Evolutionary conservation across 1,140 invertebrate species (phyloP).

Genomic region (Steinernema feltiae): DNA sequence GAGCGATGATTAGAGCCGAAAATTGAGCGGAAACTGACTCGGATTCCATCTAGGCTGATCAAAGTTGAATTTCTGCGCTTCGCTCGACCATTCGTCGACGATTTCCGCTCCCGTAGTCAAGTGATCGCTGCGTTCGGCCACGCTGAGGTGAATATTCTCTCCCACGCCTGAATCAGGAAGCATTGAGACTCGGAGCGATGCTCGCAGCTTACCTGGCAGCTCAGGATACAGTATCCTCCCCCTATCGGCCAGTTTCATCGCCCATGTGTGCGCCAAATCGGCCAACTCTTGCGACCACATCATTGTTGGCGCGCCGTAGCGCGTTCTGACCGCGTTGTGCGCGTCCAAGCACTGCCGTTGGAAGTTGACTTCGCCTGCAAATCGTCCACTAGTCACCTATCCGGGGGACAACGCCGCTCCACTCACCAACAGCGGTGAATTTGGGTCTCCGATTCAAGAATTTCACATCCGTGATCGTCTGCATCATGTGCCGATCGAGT

Average conservation of each 20-base stretch:
- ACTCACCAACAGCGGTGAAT: slow-evolving; percentile 55
- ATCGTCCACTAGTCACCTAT: too few relatives aligned
- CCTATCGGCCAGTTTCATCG: slow-evolving; percentile 52
- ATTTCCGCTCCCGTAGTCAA: slow-evolving; percentile 53
- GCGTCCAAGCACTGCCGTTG: slow-evolving; percentile 56
- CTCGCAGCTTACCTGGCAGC: slow-evolving; percentile 40
- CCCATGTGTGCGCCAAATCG: slow-evolving; percentile 56
- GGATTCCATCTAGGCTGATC: slow-evolving; percentile 46
- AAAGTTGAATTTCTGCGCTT: slow-evolving; percentile 54
- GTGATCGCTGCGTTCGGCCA: slow-evolving; percentile 44
- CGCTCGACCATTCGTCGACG: slow-evolving; percentile 51
- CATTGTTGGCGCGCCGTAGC: slow-evolving; percentile 30
- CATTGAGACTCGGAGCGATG: background rate
- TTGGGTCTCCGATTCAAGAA: slow-evolving; percentile 56
- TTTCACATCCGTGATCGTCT: slow-evolving; percentile 57
- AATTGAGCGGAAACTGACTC: slow-evolving; percentile 35
- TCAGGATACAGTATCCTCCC: slow-evolving; percentile 56
- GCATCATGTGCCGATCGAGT: slow-evolving; percentile 54
- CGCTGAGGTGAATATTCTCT: slow-evolving; percentile 49
- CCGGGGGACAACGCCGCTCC: background rate
- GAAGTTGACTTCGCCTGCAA: slow-evolving; percentile 52
- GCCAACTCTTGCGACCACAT: slow-evolving; percentile 53
- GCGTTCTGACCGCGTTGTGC: slow-evolving; percentile 49
- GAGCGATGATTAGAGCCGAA: background rate
- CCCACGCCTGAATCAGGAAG: slow-evolving; percentile 49